phyloP scores from a whole-genome alignment of 2,888 invertebrate genomes.

The Strigamia transsilvanica region DNA sequence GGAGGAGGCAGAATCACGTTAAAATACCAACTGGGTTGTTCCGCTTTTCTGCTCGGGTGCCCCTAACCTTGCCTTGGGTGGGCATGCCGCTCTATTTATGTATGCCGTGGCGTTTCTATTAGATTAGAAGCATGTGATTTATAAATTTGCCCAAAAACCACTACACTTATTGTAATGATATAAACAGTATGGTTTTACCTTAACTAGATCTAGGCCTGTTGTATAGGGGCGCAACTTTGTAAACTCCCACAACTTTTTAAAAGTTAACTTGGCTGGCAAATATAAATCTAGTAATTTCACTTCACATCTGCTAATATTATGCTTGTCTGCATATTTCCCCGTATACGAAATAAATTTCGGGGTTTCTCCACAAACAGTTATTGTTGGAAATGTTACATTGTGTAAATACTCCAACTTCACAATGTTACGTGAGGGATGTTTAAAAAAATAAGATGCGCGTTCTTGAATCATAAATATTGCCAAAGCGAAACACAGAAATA shows the following conservation, averaged over 20 bases:
- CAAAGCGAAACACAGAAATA: not conserved
- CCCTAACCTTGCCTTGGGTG: too few relatives aligned
- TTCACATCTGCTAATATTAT: not conserved
- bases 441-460: not conserved
- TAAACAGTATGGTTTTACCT: not conserved
- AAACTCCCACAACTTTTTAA: not conserved
- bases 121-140: too few relatives aligned
- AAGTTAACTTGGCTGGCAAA: not conserved
- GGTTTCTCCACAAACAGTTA: not conserved
- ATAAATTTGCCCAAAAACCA: too few relatives aligned
- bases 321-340: not conserved
- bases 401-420: not conserved
- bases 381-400: conserved; percentile 11
- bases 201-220: not conserved
- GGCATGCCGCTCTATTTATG: too few relatives aligned
- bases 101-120: too few relatives aligned
- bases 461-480: conserved; percentile 3
- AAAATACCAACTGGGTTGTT: too few relatives aligned
- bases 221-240: not conserved
- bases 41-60: too few relatives aligned
- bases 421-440: not conserved
- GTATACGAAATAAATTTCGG: not conserved
- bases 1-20: too few relatives aligned
- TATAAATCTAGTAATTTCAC: not conserved
- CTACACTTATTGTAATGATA: not conserved